These are phyloP conservation scores for Solenopsis fugax DNA, from an alignment of 1,140 invertebrate species.

Conservation along the genomic window DNA sequence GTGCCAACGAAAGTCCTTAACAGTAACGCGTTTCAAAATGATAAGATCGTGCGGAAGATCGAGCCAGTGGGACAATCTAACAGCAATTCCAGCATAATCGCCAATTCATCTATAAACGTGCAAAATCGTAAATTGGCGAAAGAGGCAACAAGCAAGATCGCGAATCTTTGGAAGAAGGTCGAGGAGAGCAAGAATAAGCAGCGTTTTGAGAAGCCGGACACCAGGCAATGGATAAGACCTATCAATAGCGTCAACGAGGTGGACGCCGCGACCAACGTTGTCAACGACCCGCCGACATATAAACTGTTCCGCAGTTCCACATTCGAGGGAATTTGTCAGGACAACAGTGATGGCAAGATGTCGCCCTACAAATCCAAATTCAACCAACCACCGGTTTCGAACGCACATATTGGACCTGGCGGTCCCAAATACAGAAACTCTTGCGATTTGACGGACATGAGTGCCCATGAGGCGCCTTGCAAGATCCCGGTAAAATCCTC, in stretches of 20 bases:
- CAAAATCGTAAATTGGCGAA: slow-evolving; percentile 87
- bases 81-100: slow-evolving; percentile 89
- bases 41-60: slow-evolving; percentile 71
- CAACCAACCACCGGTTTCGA: slow-evolving; percentile 54
- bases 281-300: slow-evolving; percentile 79
- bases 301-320: slow-evolving; percentile 90
- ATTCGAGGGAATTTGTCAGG: slow-evolving; percentile 89
- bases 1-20: slow-evolving; percentile 58
- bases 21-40: slow-evolving; percentile 41
- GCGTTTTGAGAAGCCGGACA: slow-evolving; percentile 87
- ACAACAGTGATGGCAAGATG: not conserved
- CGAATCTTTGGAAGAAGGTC: slow-evolving; percentile 95
- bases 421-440: slow-evolving; percentile 81
- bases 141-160: slow-evolving; percentile 95
- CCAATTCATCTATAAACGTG: slow-evolving; percentile 84
- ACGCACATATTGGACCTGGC: slow-evolving; percentile 35
- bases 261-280: slow-evolving; percentile 25
- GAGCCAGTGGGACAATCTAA: slow-evolving; percentile 84
- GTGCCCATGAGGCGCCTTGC: slow-evolving; percentile 73
- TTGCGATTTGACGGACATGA: slow-evolving; percentile 81
- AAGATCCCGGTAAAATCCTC: slow-evolving; percentile 79
- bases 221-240: slow-evolving; percentile 89
- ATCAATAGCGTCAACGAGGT: slow-evolving; percentile 78
- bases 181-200: slow-evolving; percentile 91
- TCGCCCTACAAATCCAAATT: slow-evolving; percentile 58